Evolutionary conservation across 2,113 vertebrate genomes (phyloP).

Genomic region (Otis tarda): DNA sequence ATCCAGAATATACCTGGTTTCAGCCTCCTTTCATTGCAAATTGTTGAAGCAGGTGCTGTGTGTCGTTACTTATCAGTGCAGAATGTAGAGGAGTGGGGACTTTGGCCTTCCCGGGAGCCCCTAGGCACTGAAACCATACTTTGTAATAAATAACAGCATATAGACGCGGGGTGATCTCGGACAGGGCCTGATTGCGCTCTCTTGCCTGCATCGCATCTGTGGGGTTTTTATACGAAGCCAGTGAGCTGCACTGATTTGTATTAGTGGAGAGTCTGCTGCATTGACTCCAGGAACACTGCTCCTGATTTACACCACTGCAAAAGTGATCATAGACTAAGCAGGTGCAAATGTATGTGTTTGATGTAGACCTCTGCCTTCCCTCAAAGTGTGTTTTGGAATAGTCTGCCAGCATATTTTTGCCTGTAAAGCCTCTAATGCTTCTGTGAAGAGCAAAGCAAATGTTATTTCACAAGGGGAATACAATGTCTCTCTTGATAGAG

Average conservation of each 20-base stretch:
- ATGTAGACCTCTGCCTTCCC: neutral
- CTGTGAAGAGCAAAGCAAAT: conserved; percentile 23
- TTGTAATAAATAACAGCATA: conserved; percentile 32
- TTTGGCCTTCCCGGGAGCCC: conserved; percentile 14
- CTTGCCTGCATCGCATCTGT: neutral
- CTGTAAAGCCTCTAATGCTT: neutral
- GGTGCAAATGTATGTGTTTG: neutral
- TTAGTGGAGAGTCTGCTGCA: neutral
- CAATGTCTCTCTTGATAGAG: neutral
- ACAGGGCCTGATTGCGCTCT: neutral
- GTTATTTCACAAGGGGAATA: neutral
- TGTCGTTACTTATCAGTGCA: conserved; percentile 22
- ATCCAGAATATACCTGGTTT: neutral
- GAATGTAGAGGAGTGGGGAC: neutral
- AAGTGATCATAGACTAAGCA: neutral
- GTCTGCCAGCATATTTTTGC: neutral
- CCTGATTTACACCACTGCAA: neutral
- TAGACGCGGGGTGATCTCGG: neutral
- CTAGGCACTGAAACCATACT: conserved; percentile 23
- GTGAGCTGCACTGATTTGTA: conserved; percentile 8
- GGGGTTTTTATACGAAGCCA: neutral
- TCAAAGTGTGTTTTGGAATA: neutral
- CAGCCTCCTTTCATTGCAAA: neutral
- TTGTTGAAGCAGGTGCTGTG: conserved; percentile 28
- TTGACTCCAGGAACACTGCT: neutral